Conservation (phyloP, 1,140 invertebrate genomes). For the Lepidostoma basale region DNA sequence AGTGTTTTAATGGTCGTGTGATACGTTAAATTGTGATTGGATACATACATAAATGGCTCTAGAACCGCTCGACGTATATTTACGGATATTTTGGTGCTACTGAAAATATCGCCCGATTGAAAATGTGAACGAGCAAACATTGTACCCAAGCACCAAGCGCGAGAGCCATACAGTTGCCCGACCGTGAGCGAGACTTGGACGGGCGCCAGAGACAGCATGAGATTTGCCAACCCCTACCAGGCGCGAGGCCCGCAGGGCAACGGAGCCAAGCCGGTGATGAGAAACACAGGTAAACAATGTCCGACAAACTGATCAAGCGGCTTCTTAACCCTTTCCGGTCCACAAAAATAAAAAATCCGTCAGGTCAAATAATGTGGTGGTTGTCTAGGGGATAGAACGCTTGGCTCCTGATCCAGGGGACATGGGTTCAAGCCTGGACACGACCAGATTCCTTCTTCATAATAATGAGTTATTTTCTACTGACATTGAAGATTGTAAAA, state of each 20-base stretch:
- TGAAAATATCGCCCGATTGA: not conserved
- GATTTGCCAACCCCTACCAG: slow-evolving; percentile 40
- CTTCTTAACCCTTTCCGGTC: too few relatives aligned
- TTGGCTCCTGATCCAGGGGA: too few relatives aligned
- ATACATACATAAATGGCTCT: slow-evolving; percentile 21
- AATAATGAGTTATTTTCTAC: too few relatives aligned
- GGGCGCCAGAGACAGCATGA: slow-evolving; percentile 31
- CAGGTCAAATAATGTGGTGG: too few relatives aligned
- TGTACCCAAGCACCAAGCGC: not conserved
- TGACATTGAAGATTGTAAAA: too few relatives aligned
- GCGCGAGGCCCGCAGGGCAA: slow-evolving; percentile 7
- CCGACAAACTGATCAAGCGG: not conserved
- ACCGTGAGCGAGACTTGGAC: not conserved
- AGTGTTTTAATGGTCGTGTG: too few relatives aligned
- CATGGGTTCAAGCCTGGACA: too few relatives aligned
- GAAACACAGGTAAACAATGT: slow-evolving; percentile 22
- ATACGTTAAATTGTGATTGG: slow-evolving; percentile 1
- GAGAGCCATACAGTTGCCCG: not conserved
- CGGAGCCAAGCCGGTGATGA: not conserved
- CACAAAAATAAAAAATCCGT: too few relatives aligned
- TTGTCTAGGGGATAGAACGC: too few relatives aligned
- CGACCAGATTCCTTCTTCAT: too few relatives aligned
- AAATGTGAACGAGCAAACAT: slow-evolving; percentile 19
- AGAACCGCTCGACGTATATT: slow-evolving; percentile 11
- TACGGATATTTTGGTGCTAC: slow-evolving; percentile 31